Conservation (phyloP, 2,113 vertebrate species). For the Thunnus thynnus region DNA sequence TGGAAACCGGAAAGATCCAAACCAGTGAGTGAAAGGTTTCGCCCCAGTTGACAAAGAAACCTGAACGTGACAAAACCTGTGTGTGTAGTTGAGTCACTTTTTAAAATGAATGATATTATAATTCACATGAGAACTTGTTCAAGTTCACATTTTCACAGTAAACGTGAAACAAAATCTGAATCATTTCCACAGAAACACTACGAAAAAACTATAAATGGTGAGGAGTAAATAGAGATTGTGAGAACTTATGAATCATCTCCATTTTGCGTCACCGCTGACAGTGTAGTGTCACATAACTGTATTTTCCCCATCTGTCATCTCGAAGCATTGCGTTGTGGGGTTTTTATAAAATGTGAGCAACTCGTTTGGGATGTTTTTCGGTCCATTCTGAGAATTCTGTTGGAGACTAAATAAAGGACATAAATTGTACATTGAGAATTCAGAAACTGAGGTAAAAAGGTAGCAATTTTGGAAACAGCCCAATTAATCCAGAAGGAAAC, state of each 20-base stretch:
- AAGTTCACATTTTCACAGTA: no score
- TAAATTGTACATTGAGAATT: no score
- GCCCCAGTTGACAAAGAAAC: not conserved
- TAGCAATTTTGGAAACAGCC: no score
- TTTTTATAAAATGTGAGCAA: not conserved
- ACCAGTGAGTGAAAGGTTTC: not conserved
- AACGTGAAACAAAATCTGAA: not conserved
- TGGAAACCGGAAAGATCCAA: not conserved
- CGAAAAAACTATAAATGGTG: conserved; percentile 12
- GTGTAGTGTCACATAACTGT: conserved; percentile 38
- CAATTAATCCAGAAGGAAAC: no score
- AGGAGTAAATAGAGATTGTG: not conserved
- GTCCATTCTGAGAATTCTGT: not conserved
- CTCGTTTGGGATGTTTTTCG: not conserved
- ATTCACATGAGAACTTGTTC: no score
- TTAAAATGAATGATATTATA: no score
- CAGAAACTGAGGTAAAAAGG: no score
- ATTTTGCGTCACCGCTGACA: conserved; percentile 45
- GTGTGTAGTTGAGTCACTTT: no score
- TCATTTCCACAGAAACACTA: not conserved
- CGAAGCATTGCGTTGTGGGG: conserved; percentile 29
- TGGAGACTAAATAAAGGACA: no score
- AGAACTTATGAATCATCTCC: conserved; percentile 44
- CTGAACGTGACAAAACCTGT: not conserved
- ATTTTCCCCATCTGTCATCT: conserved; percentile 48